Base-by-base conservation (phyloP, 1,140 invertebrate genomes). In the Gonatopus flavifemur region DNA sequence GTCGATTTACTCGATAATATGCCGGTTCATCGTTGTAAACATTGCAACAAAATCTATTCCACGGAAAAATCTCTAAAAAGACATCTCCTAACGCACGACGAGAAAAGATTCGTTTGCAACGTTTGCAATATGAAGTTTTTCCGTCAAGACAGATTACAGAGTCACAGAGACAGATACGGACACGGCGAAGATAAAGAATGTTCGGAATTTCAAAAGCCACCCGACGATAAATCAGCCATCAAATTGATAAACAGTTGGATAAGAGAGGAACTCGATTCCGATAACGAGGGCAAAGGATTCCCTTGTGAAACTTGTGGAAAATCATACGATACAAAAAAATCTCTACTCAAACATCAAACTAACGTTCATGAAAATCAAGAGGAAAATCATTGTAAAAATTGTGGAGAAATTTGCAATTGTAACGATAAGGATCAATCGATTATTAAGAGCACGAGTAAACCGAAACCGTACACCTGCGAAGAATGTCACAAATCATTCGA, bases 381-480 rank as follows among this genome's bases (percentile, higher is more conserved):
- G n/a, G 43, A 57, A 1, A 41, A 30, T 22, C 39, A 36, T 3
- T 55, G 50, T 13, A 8, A 13, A 6, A 48, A 6, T 8, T 70
- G 64, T 19, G 57, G 42, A 2, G 35, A 55, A 20, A 48, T 43
- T n/a, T 62, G 24, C 55, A 48, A 3, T 12, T 39, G 35, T 51
- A 48, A 33, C 2, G 48, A 41, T 2, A 47, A 33, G 35, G 58
- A 51, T 2, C 38, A 13, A 33, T 37, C 35, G 7, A n/a, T n/a
- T n/a, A 56, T 30, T 15, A 30, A 48, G 5, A 37, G 7, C 4
- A 7, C 52, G 71, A 79, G 81, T 33, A 81, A 80, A 53, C 31
- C 30, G 39, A 87, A 87, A 65, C 82, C 84, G 1, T 88, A 82
- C 51, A 81, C 81, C 40, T 89, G 87, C 63, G 61, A 79, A 24